Evolutionary conservation across 2,888 invertebrate species (phyloP).

Genomic region (Endomychus coccineus): DNA sequence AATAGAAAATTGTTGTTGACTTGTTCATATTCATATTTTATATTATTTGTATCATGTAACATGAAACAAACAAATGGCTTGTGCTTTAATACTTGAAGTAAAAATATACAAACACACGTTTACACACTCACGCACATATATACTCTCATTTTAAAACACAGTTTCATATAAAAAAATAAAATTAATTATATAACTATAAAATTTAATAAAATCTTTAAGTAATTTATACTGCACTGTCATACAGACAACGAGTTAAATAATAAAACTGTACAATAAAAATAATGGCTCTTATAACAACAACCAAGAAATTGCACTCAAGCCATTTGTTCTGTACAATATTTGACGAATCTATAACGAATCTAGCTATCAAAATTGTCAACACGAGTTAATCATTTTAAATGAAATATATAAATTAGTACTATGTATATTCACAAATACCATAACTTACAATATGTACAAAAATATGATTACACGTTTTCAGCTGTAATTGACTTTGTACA

Average conservation of each 20-base stretch:
- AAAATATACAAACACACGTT: conserved; percentile 26
- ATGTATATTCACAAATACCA: conserved; percentile 44
- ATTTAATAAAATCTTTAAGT: conserved; percentile 39
- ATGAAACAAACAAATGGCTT: conserved; percentile 43
- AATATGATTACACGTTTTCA: conserved; percentile 47
- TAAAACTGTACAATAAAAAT: conserved; percentile 38
- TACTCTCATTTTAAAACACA: conserved; percentile 36
- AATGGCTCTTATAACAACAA: conserved; percentile 42
- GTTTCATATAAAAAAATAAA: conserved; percentile 40
- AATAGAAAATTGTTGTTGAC: conserved; percentile 8
- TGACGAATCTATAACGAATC: conserved; percentile 44
- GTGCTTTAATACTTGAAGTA: conserved; percentile 37
- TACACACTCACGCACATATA: conserved; percentile 25
- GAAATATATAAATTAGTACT: conserved; percentile 46
- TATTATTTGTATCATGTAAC: conserved; percentile 40
- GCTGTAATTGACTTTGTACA: conserved; percentile 53
- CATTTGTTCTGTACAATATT: conserved; percentile 46
- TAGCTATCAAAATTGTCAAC: conserved; percentile 47
- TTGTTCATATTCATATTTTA: conserved; percentile 2
- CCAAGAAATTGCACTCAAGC: conserved; percentile 43
- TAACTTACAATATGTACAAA: conserved; percentile 52
- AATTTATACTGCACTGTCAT: conserved; percentile 36
- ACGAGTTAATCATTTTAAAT: conserved; percentile 46
- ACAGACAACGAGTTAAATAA: conserved; percentile 30
- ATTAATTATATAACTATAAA: conserved; percentile 38